Evolutionary conservation across 2,888 invertebrate species (phyloP), one percentile per base, ranked within the genome.

Genomic region (Phytoseiulus persimilis): DNA sequence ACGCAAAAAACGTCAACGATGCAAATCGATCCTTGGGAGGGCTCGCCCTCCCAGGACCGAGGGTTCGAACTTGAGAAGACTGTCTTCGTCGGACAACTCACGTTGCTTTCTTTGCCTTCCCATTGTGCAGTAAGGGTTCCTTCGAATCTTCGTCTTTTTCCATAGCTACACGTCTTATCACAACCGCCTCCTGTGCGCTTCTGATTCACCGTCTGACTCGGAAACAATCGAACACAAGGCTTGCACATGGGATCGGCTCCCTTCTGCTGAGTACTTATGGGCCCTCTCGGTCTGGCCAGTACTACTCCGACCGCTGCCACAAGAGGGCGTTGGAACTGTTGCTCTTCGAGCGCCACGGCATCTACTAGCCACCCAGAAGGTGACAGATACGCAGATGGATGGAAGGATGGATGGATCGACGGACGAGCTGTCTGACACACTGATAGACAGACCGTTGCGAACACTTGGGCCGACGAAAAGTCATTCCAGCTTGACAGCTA

Each of bases 321-420:
- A 65, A 65, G 65, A 65, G 65, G 65, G 65, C 65, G 65, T 65
- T 65, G 65, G 65, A 65, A 65, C 65, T 65, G 65, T 65, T 65
- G 65, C 65, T 65, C 65, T 65, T 65, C 65, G 65, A 65, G 65
- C 65, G 65, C 65, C 65, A 65, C 65, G 65, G 65, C 65, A 14
- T 65, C 65, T 65, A 65, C 65, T 65, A 65, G 65, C 65, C 65
- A 65, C 65, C 5, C 65, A 65, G 65, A 65, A 65, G 65, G 65
- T 65, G 65, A 65, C 65, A 65, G 65, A 65, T 65, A 65, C 65
- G 65, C 65, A 65, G 65, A 65, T 65, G 65, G 65, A 18, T 65
- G 65, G 65, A 65, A 23, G 65, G 65, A 23, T 28, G 65, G 65
- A 65, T 28, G 23, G 65, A 65, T 28, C 5, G 65, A 65, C 18